A percentile compares a stretch with the other conserved stretches of the same genome.
These are phyloP conservation scores for Carduelis carduelis DNA, from an alignment of 2,797 vertebrate species.

Conservation along the genomic window DNA sequence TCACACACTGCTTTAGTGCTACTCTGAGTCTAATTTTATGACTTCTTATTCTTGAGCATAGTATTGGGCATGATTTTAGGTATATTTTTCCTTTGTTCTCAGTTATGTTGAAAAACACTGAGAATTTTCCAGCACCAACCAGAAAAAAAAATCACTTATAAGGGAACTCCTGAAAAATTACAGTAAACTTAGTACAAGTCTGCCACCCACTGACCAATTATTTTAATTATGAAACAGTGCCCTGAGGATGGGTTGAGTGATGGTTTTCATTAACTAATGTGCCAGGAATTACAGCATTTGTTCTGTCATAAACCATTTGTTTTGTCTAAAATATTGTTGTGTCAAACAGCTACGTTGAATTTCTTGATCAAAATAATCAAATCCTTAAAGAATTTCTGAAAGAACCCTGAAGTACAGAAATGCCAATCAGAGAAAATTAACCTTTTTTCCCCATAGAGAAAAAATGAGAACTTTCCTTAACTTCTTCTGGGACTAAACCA, in stretches of 20 bases:
- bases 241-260: neutral
- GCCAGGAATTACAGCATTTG: neutral
- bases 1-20: neutral
- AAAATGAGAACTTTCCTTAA: neutral
- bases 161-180: neutral
- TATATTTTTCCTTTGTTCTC: neutral
- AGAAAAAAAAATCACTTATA: neutral
- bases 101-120: neutral
- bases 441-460: neutral
- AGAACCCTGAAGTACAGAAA: neutral
- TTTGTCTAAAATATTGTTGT: neutral
- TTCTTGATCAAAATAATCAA: neutral
- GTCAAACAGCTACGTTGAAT: neutral
- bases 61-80: neutral
- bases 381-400: neutral
- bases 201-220: conserved; percentile 49
- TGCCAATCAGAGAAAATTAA: neutral
- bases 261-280: neutral
- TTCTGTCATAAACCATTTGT: neutral
- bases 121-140: neutral
- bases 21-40: neutral
- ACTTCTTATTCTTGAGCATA: neutral
- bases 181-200: neutral
- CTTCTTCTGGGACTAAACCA: neutral
- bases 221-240: neutral